These are phyloP conservation scores for Pterocles orientalis DNA, from an alignment of 2,113 vertebrate species.

Conservation along the genomic window DNA sequence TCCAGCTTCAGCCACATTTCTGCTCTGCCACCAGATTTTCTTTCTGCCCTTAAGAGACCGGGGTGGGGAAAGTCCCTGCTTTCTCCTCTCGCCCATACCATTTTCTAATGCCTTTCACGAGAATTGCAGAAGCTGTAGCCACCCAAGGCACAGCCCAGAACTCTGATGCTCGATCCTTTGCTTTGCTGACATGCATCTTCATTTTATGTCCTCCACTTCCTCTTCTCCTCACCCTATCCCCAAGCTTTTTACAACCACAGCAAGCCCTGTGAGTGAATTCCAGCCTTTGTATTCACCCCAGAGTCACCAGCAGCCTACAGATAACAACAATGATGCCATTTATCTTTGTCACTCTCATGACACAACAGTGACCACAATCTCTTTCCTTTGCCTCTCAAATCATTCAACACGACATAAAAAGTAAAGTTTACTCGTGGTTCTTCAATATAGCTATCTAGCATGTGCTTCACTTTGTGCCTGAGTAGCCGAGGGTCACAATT, in stretches of 20 bases:
- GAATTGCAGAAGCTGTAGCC: fast-evolving
- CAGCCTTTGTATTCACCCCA: conserved; percentile 37
- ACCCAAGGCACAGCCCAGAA: neutral
- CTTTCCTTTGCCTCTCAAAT: neutral
- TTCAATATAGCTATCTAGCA: neutral
- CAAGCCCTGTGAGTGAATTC: conserved; percentile 32
- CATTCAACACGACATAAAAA: neutral
- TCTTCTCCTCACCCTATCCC: neutral
- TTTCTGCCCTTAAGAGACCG: neutral
- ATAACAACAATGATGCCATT: conserved; percentile 53
- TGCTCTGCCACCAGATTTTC: neutral
- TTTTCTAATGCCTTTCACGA: neutral
- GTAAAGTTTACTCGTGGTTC: neutral
- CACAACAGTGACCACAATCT: neutral
- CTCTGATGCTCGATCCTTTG: neutral
- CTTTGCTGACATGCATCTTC: neutral
- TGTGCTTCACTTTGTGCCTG: neutral
- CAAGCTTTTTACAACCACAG: neutral
- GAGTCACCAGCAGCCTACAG: conserved; percentile 17
- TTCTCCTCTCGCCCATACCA: neutral
- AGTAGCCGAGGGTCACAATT: neutral
- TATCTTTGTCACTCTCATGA: neutral
- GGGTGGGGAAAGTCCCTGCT: neutral
- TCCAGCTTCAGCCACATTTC: neutral
- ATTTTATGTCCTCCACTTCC: conserved; percentile 11